Conservation (phyloP, 37 sponge, comb jelly and placozoan species). For the Beroe ovata region DNA sequence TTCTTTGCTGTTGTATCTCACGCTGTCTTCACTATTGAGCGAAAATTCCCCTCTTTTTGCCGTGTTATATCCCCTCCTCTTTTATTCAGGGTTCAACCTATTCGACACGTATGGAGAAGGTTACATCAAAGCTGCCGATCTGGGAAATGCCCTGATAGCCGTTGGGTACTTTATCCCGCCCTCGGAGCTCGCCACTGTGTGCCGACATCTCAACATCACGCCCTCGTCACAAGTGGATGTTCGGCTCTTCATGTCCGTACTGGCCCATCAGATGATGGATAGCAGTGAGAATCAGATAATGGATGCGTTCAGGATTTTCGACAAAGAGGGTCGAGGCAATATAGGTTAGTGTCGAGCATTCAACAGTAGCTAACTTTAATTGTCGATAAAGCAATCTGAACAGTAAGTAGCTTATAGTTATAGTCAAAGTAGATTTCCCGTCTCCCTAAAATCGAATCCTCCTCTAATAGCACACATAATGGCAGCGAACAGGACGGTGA, state of each 20-base stretch:
- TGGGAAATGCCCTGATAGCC: conserved; percentile 18
- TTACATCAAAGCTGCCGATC: not conserved
- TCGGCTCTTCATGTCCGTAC: conserved; percentile 10
- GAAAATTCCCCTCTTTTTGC: no score
- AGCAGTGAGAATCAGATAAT: conserved; percentile 27
- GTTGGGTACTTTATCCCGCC: not conserved
- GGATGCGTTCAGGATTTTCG: conserved; percentile 56
- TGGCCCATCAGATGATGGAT: conserved; percentile 59
- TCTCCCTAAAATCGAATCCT: no score
- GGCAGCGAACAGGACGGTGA: conserved; percentile 27
- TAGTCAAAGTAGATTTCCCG: no score
- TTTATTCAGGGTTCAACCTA: conserved; percentile 46
- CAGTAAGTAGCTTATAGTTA: no score
- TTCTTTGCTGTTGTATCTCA: no score
- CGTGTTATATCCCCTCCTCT: no score
- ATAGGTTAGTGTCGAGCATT: conserved; percentile 9
- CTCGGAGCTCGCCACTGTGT: not conserved
- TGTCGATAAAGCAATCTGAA: no score
- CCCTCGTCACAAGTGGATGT: not conserved
- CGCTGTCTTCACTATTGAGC: no score
- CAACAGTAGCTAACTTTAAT: not conserved
- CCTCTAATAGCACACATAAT: not conserved
- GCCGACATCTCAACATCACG: conserved; percentile 14
- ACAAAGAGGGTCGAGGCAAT: conserved; percentile 52
- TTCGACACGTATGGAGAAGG: not conserved